These are phyloP conservation scores for Eidolon helvum DNA, from an alignment of 2,113 vertebrate species.

Conservation along the genomic window DNA sequence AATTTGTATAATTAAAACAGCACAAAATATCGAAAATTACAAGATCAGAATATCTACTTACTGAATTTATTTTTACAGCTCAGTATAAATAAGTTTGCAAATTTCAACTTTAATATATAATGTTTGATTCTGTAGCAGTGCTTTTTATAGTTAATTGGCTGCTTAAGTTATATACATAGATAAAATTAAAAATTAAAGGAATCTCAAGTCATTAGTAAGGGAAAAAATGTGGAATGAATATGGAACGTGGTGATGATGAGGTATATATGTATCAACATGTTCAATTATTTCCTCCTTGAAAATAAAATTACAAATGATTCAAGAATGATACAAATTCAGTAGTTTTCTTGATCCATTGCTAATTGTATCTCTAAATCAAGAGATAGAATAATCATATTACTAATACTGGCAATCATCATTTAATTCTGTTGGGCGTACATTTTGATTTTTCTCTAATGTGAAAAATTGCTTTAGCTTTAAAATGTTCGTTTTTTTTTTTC, in stretches of 20 bases:
- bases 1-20: background rate
- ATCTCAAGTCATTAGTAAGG: background rate
- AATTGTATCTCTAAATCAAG: background rate
- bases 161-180: background rate
- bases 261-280: background rate
- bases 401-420: background rate
- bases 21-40: background rate
- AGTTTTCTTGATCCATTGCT: background rate
- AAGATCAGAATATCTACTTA: background rate
- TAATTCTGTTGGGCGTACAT: background rate
- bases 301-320: constrained; percentile 1
- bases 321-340: background rate
- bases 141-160: background rate
- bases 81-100: background rate
- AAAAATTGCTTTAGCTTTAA: constrained; percentile 30
- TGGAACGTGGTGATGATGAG: background rate
- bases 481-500: background rate
- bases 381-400: background rate
- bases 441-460: background rate
- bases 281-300: background rate
- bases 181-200: background rate
- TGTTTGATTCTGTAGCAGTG: background rate
- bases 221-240: background rate
- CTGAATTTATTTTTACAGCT: background rate
- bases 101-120: background rate